Base-by-base conservation (phyloP, 2,888 invertebrate genomes). In the Tinea trinotella region DNA sequence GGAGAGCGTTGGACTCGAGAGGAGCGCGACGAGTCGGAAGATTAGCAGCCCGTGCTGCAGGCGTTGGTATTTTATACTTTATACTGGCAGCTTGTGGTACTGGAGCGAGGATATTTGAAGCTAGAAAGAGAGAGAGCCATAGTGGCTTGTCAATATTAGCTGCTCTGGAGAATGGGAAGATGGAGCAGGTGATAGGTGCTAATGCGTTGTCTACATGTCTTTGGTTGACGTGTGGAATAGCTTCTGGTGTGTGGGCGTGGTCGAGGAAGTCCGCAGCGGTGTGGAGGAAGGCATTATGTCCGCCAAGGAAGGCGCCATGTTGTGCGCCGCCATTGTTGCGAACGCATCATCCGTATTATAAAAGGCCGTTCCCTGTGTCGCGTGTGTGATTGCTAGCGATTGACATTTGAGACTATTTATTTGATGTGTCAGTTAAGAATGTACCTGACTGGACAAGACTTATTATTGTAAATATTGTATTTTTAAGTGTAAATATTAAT, bases 51-150 rank as follows among this genome's bases (percentile, higher is more conserved):
- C 88, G 95, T 19, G 91, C 95, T 56, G 92, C 93, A 1, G 89
- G 93, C 1, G 95, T 94, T 64, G 93, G 93, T 1, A 78, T 93
- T 1, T 84, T 95, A 12, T 96, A 95, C 75, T 88, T 92, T 12
- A 74, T 92, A 15, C 90, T 95, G 10, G 92, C 93, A 10, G 86
- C 91, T 7, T 86, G 90, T 13, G 90, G 91, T 55, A 88, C 95
- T n/a, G 90, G 89, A 17, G 93, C 93, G 62, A 86, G 90, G 55
- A 85, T 90, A 58, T 89, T 91, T 66, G 91, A 81, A 70, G 88
- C 87, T 58, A 88, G 79, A 65, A 80, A 68, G 61, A 78, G 74
- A 63, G 89, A 87, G 35, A 68, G 76, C 34, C 84, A 81, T 68
- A 70, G 75, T 50, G 77, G 74, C 4, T 59, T 85, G 35, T 84